Percentiles rank a stretch among this genome's conserved stretches.
Conservation (phyloP, 2,113 vertebrate species). For the Dissostichus mawsoni region DNA sequence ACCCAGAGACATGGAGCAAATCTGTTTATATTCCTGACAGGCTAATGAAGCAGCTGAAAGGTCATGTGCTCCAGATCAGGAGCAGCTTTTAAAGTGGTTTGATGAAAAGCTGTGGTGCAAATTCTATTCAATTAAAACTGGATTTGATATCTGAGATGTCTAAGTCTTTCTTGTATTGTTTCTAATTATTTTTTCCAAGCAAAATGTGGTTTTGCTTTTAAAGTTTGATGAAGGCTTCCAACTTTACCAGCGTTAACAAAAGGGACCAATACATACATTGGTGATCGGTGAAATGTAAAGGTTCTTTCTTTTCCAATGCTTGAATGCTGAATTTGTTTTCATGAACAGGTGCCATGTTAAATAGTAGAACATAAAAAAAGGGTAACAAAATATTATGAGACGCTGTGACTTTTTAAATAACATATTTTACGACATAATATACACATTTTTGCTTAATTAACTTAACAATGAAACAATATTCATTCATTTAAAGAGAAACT, state of each 20-base stretch:
- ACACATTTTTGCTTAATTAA: background rate
- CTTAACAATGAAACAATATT: background rate
- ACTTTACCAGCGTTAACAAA: no score
- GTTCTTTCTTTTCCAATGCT: no score
- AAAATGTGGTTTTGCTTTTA: background rate
- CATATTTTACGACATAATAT: no score
- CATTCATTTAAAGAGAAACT: no score
- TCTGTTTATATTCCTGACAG: conserved; percentile 73
- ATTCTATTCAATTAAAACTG: background rate
- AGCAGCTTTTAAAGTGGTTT: background rate
- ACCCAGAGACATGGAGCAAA: conserved; percentile 68
- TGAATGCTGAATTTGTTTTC: no score
- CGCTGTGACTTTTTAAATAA: no score
- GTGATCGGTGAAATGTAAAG: no score
- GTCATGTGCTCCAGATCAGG: conserved; percentile 36
- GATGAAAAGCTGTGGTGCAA: background rate
- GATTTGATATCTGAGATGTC: no score
- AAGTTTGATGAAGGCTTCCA: background rate
- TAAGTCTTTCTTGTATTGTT: background rate
- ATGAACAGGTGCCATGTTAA: no score
- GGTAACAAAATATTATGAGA: no score
- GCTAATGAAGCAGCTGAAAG: conserved; percentile 57
- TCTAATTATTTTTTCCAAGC: background rate
- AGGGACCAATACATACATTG: no score
- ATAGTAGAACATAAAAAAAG: no score